phyloP scores from a whole-genome alignment of 1,140 invertebrate species.

The Drosophila azteca region DNA sequence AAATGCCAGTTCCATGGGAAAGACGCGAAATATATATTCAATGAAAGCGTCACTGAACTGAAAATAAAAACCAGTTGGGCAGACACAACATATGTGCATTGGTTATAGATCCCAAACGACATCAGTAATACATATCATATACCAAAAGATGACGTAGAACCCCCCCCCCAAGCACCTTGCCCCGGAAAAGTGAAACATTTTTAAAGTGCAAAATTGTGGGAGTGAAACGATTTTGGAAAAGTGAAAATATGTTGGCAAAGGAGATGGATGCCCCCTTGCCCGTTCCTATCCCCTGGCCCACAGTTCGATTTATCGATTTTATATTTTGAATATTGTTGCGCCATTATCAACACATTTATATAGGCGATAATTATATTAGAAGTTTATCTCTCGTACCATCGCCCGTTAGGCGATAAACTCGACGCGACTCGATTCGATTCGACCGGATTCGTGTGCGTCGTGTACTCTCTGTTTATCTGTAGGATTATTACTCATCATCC shows the following conservation, averaged over 20 bases:
- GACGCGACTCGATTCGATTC: conserved; percentile 27
- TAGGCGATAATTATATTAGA: conserved; percentile 80
- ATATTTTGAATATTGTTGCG: conserved; percentile 79
- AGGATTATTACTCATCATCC: conserved; percentile 64
- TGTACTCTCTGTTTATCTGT: conserved; percentile 53
- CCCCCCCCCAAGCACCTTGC: conserved; percentile 17
- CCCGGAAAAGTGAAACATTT: too few relatives aligned
- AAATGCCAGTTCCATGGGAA: conserved; percentile 67
- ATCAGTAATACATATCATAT: too few relatives aligned
- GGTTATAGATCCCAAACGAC: not conserved
- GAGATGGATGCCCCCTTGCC: not conserved
- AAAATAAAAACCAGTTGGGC: conserved; percentile 39
- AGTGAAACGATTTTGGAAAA: conserved; percentile 20
- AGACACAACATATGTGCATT: conserved; percentile 40
- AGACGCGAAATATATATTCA: conserved; percentile 56
- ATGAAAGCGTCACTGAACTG: conserved; percentile 51
- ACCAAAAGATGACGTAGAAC: conserved; percentile 12
- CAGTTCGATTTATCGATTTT: conserved; percentile 69
- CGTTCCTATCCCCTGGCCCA: not conserved
- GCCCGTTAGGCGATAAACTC: conserved; percentile 38
- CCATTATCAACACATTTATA: conserved; percentile 80
- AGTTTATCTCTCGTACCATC: conserved; percentile 65
- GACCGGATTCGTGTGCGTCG: conserved; percentile 22
- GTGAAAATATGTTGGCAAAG: conserved; percentile 20
- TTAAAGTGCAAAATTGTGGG: conserved; percentile 18